phyloP scores from a whole-genome alignment of 2,888 invertebrate genomes.

The Carterocephalus palaemon region DNA sequence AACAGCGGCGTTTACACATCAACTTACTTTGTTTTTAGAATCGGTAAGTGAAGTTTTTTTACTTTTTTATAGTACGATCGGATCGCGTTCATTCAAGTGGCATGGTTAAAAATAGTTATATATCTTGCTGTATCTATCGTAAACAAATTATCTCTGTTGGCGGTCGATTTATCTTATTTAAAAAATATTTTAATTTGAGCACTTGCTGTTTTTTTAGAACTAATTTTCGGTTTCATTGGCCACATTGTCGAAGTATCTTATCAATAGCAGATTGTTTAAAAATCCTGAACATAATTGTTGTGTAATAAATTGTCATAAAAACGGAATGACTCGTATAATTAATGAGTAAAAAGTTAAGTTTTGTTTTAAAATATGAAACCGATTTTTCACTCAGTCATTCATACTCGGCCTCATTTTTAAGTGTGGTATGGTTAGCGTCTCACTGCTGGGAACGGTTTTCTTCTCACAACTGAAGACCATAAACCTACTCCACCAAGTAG shows the following conservation, averaged over 20 bases:
- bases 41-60: constrained; percentile 49
- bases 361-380: too few relatives aligned
- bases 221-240: neutral
- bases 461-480: too few relatives aligned
- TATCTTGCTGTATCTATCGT: constrained; percentile 22
- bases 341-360: too few relatives aligned
- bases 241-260: neutral
- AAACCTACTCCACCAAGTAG: too few relatives aligned
- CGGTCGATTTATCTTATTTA: neutral
- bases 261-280: constrained; percentile 4
- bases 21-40: constrained; percentile 35
- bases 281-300: too few relatives aligned
- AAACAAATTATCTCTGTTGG: constrained; percentile 9
- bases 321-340: too few relatives aligned
- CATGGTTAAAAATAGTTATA: constrained; percentile 51
- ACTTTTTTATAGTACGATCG: constrained; percentile 36
- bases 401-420: too few relatives aligned
- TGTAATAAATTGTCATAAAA: too few relatives aligned
- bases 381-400: too few relatives aligned
- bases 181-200: neutral
- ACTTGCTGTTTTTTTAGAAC: too few relatives aligned
- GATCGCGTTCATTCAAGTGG: constrained; percentile 42
- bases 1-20: constrained; percentile 19
- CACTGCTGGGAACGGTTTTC: too few relatives aligned
- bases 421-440: too few relatives aligned